phyloP scores from a whole-genome alignment of 2,888 invertebrate genomes.

The Euphydryas editha region DNA sequence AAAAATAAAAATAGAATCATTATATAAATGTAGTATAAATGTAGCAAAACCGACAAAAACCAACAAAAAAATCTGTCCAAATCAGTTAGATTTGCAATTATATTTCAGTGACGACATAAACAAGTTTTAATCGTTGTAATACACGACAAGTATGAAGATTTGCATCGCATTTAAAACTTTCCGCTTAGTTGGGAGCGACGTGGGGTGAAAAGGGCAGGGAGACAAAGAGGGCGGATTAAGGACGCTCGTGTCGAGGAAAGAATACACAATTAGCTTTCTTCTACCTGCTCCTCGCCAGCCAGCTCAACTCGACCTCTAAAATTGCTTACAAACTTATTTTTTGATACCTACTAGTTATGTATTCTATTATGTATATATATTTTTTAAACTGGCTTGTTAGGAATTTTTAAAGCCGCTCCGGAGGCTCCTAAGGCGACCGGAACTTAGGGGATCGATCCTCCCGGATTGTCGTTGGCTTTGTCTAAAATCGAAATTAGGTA shows the following conservation, averaged over 20 bases:
- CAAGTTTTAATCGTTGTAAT: slow-evolving; percentile 43
- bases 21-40: too few relatives aligned
- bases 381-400: slow-evolving; percentile 60
- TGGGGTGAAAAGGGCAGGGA: slow-evolving; percentile 56
- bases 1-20: background rate
- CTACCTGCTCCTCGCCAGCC: slow-evolving; percentile 76
- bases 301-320: slow-evolving; percentile 50
- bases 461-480: slow-evolving; percentile 71
- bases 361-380: slow-evolving; percentile 50
- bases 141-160: slow-evolving; percentile 42
- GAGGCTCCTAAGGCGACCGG: slow-evolving; percentile 71
- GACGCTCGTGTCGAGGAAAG: slow-evolving; percentile 80
- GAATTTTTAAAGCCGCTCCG: slow-evolving; percentile 76
- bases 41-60: background rate
- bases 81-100: slow-evolving; percentile 23
- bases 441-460: slow-evolving; percentile 77
- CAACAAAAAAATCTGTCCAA: background rate
- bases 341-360: slow-evolving; percentile 48
- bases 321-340: slow-evolving; percentile 36
- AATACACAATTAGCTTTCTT: slow-evolving; percentile 82
- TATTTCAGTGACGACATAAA: slow-evolving; percentile 36
- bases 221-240: slow-evolving; percentile 75
- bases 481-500: slow-evolving; percentile 78
- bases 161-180: slow-evolving; percentile 71
- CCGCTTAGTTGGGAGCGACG: slow-evolving; percentile 72